Evolutionary conservation across 2,113 vertebrate genomes (phyloP).

Genomic region (Ceratotherium simum): DNA sequence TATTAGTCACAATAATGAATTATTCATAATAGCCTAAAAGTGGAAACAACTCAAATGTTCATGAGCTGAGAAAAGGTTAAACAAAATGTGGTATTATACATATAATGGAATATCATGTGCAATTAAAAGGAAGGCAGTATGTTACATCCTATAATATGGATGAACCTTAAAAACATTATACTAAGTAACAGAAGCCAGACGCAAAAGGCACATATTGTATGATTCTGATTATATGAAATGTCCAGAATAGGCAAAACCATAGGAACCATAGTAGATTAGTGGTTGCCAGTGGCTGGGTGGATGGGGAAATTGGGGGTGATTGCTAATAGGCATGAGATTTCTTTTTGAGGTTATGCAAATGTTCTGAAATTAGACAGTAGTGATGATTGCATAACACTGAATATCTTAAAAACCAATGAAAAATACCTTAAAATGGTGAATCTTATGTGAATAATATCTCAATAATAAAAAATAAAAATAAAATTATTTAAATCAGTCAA

Average conservation of each 20-base stretch:
- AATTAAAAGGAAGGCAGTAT: neutral
- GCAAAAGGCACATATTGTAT: neutral
- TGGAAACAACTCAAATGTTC: neutral
- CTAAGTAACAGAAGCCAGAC: neutral
- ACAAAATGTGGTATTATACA: neutral
- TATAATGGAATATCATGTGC: neutral
- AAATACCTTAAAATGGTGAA: neutral
- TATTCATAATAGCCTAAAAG: neutral
- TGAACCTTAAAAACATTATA: neutral
- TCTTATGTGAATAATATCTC: neutral
- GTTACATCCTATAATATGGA: neutral
- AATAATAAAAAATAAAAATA: neutral
- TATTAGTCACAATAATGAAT: neutral
- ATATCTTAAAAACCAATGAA: neutral
- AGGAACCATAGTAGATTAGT: neutral
- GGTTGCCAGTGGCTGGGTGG: neutral
- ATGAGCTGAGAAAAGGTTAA: neutral
- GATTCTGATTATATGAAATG: neutral
- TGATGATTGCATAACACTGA: neutral
- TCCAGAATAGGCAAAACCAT: neutral
- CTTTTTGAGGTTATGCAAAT: neutral
- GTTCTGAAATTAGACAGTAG: neutral
- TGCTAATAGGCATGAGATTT: neutral
- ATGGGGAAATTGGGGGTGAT: neutral
- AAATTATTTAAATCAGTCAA: constrained; percentile 1